phyloP scores from a whole-genome alignment of 1,140 invertebrate species.

The Hormaphis cornu region DNA sequence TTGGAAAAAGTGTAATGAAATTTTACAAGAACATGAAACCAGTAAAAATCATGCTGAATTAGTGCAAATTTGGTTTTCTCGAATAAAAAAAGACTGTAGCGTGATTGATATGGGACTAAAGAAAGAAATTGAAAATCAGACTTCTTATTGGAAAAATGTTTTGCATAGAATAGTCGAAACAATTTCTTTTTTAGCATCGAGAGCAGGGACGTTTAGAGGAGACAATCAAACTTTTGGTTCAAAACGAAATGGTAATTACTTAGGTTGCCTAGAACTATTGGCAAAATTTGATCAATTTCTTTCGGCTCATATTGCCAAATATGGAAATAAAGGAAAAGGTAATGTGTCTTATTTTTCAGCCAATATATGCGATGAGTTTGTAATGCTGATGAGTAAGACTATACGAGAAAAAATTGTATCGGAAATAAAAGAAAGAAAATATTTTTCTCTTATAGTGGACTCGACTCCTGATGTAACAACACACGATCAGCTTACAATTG shows the following conservation, averaged over 20 bases:
- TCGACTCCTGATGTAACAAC: slow-evolving; percentile 28
- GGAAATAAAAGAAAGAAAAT: slow-evolving; percentile 12
- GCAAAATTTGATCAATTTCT: too few species aligned
- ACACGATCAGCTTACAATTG: slow-evolving; percentile 29
- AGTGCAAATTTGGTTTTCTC: neutral
- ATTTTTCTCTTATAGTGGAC: slow-evolving; percentile 27
- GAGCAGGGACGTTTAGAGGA: neutral
- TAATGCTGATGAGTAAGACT: slow-evolving; percentile 36
- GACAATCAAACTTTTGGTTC: too few species aligned
- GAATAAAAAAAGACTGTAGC: neutral
- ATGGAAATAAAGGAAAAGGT: too few species aligned
- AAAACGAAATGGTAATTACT: slow-evolving; percentile 10
- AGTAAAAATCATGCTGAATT: slow-evolving; percentile 2
- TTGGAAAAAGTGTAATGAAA: slow-evolving; percentile 8
- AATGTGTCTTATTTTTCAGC: too few species aligned
- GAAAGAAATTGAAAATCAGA: neutral
- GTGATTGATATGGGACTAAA: neutral
- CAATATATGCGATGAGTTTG: too few species aligned
- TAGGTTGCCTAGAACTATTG: slow-evolving; percentile 36
- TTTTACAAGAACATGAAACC: neutral
- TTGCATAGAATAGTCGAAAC: neutral
- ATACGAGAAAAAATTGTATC: slow-evolving; percentile 5
- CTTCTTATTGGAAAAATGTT: slow-evolving; percentile 4
- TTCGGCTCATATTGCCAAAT: too few species aligned
- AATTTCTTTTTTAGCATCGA: neutral